Base-by-base conservation (phyloP, 2,113 vertebrate species). In the Amphilophus citrinellus region DNA sequence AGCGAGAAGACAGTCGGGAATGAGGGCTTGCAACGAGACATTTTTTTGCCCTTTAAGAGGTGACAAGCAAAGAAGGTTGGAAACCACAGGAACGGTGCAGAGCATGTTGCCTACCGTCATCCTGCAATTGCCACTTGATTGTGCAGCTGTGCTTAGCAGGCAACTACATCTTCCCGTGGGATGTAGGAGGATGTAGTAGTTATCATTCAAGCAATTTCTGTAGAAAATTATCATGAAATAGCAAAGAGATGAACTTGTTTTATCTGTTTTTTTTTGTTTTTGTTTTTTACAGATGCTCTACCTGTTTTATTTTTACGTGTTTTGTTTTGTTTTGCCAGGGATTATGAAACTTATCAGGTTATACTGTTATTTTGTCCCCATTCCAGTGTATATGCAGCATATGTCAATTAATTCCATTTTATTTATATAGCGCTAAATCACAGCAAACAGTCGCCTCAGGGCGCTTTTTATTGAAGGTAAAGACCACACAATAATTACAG, bases 131-230 rank as follows among this genome's bases (percentile, higher is more conserved):
- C 84, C 80, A 80, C 77, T 62, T 63, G 60, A 75, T 62, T 14
- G 32, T 68, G 56, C 80, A 84, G 86, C 87, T 89, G 77, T 39
- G 39, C 60, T 86, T 47, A 18, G 50, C 75, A 89, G 84, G 61
- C 88, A 84, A 79, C 44, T 84, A 71, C 44, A 75, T 76, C 83
- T 86, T 91, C 83, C 85, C 44, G 39, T 79, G 27, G 61, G 61
- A 83, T 87, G 44, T 50, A 50, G 61, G 62, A 82, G 62, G 77
- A 79, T 65, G 77, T 76, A 24, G 22, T 61, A 15, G 82, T 85
- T 76, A 39, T 56, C 60, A 66, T 60, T 30, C 27, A n/a, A 68
- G 81, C 59, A 71, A 58, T 39, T 62, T 79, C 53, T 44, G 32
- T 42, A 30, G 76, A 50, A 90, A 90, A 76, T 68, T 1, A 56